Evolutionary conservation across 2,797 vertebrate genomes (phyloP).

Genomic region (Lycodopsis pacificus): DNA sequence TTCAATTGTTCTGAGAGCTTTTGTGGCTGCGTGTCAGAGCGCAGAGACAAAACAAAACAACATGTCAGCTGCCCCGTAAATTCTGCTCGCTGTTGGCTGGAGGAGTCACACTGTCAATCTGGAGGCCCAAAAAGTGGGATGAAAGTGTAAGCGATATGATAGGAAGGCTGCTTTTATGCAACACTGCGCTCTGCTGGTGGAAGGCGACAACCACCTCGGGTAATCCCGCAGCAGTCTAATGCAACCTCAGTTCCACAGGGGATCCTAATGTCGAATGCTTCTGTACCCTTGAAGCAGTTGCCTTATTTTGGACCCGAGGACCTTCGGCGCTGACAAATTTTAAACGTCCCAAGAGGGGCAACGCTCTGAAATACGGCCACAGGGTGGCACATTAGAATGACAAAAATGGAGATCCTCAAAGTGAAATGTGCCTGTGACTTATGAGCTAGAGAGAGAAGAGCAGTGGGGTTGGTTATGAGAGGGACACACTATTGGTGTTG

Average conservation of each 20-base stretch:
- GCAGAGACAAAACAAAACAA: conserved; percentile 62
- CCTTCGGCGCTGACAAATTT: conserved; percentile 73
- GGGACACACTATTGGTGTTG: conserved; percentile 29
- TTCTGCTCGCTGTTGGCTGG: conserved; percentile 66
- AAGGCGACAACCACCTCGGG: conserved; percentile 36
- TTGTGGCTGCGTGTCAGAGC: conserved; percentile 66
- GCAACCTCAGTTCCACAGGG: conserved; percentile 67
- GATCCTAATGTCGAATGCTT: conserved; percentile 62
- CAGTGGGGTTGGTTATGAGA: conserved; percentile 34
- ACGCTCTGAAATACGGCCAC: conserved; percentile 70
- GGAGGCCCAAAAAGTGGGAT: conserved; percentile 73
- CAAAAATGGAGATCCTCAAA: conserved; percentile 72
- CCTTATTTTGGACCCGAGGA: conserved; percentile 76
- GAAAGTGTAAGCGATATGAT: conserved; percentile 75
- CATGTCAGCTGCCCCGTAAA: conserved; percentile 73
- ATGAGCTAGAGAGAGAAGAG: conserved; percentile 43
- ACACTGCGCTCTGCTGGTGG: conserved; percentile 85
- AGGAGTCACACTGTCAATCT: conserved; percentile 79
- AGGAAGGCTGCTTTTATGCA: conserved; percentile 76
- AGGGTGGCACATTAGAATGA: conserved; percentile 76
- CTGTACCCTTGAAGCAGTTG: conserved; percentile 75
- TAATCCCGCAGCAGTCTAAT: conserved; percentile 49
- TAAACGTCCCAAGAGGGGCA: conserved; percentile 73
- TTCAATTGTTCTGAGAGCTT: conserved; percentile 75
- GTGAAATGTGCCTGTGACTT: conserved; percentile 67